These are phyloP conservation scores for Cossypha caffra DNA, from an alignment of 2,797 vertebrate species.

Conservation along the genomic window DNA sequence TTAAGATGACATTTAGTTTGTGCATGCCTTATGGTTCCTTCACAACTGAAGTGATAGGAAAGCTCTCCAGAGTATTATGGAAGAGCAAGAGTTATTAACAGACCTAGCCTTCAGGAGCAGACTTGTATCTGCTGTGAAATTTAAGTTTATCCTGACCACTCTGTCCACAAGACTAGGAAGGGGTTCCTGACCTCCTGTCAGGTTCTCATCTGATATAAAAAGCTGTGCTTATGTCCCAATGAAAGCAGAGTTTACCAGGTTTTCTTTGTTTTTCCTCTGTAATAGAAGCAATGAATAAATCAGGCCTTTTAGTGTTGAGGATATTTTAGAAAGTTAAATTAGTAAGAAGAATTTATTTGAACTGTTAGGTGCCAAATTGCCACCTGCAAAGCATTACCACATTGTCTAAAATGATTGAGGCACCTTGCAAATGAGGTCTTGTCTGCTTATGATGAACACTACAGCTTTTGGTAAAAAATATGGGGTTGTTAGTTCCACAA, in stretches of 20 bases:
- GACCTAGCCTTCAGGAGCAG: constrained; percentile 5
- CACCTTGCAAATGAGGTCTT: neutral
- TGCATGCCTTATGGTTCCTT: neutral
- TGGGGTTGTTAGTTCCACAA: neutral
- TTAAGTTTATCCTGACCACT: neutral
- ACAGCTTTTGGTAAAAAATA: neutral
- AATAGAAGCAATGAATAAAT: neutral
- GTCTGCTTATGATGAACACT: neutral
- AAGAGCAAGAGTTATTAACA: constrained; percentile 18
- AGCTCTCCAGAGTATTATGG: neutral
- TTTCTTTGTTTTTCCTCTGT: neutral
- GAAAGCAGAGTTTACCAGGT: neutral
- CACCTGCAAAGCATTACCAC: neutral
- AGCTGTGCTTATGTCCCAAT: neutral
- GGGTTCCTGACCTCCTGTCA: neutral
- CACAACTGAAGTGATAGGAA: neutral
- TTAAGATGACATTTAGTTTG: neutral
- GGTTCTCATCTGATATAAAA: constrained; percentile 31
- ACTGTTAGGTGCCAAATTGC: neutral
- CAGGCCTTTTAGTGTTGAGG: neutral
- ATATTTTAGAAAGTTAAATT: neutral
- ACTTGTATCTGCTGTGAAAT: neutral
- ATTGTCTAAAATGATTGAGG: neutral
- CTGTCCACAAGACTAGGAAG: neutral
- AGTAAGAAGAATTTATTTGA: neutral